A percentile compares a stretch with the other conserved stretches of the same genome.
phyloP scores from a whole-genome alignment of 2,113 vertebrate genomes.

The Platichthys flesus region DNA sequence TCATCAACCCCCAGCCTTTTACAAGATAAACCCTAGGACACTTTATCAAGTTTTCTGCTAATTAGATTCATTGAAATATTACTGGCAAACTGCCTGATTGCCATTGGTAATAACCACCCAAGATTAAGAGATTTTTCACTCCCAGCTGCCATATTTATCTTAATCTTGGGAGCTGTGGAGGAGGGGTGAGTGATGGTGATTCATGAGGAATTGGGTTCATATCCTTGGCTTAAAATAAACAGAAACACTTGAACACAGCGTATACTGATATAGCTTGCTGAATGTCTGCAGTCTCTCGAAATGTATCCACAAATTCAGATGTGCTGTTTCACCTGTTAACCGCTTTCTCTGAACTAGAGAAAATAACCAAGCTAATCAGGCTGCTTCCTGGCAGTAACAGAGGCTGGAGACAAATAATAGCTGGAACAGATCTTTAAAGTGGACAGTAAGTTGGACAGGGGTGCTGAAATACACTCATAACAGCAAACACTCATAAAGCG shows the following conservation, averaged over 20 bases:
- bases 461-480: neutral
- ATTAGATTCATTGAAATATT: conserved; percentile 88
- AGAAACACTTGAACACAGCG: neutral
- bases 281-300: neutral
- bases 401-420: conserved; percentile 8
- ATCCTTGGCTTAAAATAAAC: neutral
- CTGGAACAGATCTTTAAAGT: neutral
- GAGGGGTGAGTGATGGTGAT: neutral
- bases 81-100: conserved; percentile 84
- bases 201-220: neutral
- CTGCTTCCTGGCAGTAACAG: neutral
- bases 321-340: neutral
- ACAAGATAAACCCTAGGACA: conserved; percentile 67
- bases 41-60: conserved; percentile 75
- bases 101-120: conserved; percentile 84
- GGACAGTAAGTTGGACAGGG: neutral
- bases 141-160: conserved; percentile 51
- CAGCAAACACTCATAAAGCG: neutral
- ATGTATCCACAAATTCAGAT: neutral
- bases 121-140: conserved; percentile 82
- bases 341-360: neutral
- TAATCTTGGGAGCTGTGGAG: conserved; percentile 2
- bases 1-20: conserved; percentile 4
- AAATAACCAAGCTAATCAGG: neutral
- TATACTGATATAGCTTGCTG: neutral